Base-by-base conservation (phyloP, 2,888 invertebrate genomes). In the Apoda limacodes region DNA sequence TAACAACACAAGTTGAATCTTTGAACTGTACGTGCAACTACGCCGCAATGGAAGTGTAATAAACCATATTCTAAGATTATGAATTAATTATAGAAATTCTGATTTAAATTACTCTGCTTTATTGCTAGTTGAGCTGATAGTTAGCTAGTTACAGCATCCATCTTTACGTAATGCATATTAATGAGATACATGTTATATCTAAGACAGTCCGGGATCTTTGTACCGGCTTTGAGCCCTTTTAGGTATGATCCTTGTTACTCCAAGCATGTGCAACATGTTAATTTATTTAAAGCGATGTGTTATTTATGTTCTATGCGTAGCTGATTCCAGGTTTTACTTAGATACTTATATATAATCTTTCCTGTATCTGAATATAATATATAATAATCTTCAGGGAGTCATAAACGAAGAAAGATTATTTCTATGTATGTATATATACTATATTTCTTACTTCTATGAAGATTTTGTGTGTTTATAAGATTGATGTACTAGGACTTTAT, bases 121-220 rank as follows among this genome's bases (percentile, higher is more conserved):
- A 52, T 58, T 66, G 44, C 65, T 60, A 66, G 54, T 57, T n/a
- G 55, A 65, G 67, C 64, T n/a, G n/a, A n/a, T n/a, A n/a, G n/a
- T n/a, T n/a, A n/a, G 62, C 55, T 53, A 50, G 55, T 56, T 61
- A 54, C 59, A 54, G 50, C 50, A 59, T 56, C 53, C 52, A 62
- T 60, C 60, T 60, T 54, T 50, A 56, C 60, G 67, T 55, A 64
- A 71, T 74, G 66, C 68, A 76, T 76, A 71, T 70, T 76, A 67
- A 75, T 71, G 55, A 62, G 53, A 48, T 47, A 55, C 55, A 57
- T 62, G 57, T 59, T 67, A 67, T 63, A 62, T 63, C 17, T 17
- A 17, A 17, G 17, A 17, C 17, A 17, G 17, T 7, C 7, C 17
- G 17, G 17, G 17, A 6, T 17, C 5, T 17, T n/a, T n/a, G n/a